These are phyloP conservation scores for Thermophis baileyi DNA, from an alignment of 2,113 vertebrate species.

Conservation along the genomic window DNA sequence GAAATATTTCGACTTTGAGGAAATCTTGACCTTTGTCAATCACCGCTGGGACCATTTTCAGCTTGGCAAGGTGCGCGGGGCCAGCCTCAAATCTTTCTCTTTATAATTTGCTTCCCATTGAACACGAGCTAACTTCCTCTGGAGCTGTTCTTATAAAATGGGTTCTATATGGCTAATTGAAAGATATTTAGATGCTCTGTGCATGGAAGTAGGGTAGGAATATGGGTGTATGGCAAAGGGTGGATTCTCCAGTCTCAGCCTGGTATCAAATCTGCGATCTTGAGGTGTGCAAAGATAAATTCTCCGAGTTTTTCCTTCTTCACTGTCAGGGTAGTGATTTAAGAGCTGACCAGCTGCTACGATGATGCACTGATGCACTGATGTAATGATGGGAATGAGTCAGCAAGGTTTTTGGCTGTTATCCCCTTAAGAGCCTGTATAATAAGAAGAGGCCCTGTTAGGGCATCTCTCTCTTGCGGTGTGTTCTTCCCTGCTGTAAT, in stretches of 20 bases:
- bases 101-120: background rate
- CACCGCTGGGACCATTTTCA: constrained; percentile 91
- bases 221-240: background rate
- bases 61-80: constrained; percentile 83
- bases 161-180: background rate
- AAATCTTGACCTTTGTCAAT: constrained; percentile 88
- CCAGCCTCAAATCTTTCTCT: background rate
- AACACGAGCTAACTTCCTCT: background rate
- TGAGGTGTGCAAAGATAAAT: background rate
- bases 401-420: too few species aligned
- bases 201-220: background rate
- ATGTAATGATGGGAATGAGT: too few species aligned
- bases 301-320: background rate
- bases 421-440: too few species aligned
- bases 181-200: background rate
- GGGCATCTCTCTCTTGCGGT: too few species aligned
- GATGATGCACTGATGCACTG: too few species aligned
- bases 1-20: constrained; percentile 96
- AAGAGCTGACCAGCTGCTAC: too few species aligned
- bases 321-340: too few species aligned
- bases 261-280: background rate
- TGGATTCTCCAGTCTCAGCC: background rate
- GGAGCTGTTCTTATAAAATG: background rate
- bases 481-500: too few species aligned
- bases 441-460: too few species aligned